A percentile compares a stretch with the other conserved stretches of the same genome.
Evolutionary conservation across 2,113 vertebrate species (phyloP).

Genomic region (Spilogale gracilis): DNA sequence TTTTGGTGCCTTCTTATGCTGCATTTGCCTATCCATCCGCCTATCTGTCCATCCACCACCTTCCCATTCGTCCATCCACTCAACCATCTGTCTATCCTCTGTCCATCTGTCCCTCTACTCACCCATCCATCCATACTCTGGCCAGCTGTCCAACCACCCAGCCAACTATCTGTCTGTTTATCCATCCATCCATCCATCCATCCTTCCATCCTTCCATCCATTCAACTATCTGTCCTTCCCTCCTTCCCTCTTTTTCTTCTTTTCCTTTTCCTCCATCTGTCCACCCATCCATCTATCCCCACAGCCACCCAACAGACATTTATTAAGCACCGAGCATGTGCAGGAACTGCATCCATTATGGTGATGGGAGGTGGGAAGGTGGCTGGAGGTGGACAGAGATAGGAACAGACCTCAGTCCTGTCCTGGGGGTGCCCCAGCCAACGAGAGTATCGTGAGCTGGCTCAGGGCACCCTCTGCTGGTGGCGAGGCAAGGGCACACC

Average conservation of each 20-base stretch:
- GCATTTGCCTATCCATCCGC: not conserved
- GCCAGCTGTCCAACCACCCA: not conserved
- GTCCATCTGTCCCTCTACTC: not conserved
- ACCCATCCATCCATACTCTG: not conserved
- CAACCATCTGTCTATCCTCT: not conserved
- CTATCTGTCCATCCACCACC: not conserved
- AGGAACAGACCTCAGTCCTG: not conserved
- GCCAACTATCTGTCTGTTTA: too few species aligned
- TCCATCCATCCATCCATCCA: too few species aligned
- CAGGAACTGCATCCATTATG: not conserved
- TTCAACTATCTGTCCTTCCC: rapidly evolving
- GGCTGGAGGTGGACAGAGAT: not conserved
- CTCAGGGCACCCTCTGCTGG: conserved; percentile 70
- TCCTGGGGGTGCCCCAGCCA: not conserved
- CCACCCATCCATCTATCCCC: not conserved
- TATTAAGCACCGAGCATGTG: not conserved
- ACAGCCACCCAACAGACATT: not conserved
- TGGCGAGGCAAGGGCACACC: not conserved
- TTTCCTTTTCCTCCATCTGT: not conserved
- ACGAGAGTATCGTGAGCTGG: not conserved
- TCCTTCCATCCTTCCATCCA: too few species aligned
- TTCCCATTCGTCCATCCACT: not conserved
- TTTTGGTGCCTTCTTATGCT: not conserved
- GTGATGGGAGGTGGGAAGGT: not conserved
- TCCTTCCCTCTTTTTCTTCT: not conserved